Conservation (phyloP, 2,797 vertebrate genomes). For the Rhinichthys osculus region DNA sequence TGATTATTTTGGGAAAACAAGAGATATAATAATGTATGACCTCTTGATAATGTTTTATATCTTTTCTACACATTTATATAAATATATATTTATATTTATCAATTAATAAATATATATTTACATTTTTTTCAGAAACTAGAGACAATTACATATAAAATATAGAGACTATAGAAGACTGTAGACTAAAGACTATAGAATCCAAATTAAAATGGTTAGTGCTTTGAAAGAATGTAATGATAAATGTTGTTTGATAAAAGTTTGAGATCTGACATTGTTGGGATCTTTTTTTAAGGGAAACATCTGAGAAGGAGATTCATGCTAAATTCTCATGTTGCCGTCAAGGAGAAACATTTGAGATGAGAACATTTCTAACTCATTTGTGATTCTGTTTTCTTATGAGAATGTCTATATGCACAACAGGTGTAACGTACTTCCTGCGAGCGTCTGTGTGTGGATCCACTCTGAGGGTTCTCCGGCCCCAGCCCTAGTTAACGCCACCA, state of each 20-base stretch:
- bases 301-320: background rate
- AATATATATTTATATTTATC: too few relatives aligned
- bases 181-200: too few relatives aligned
- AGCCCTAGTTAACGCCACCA: slow-evolving; percentile 89
- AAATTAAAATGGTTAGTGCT: background rate
- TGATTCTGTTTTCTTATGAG: background rate
- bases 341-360: background rate
- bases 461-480: slow-evolving; percentile 86
- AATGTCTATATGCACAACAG: background rate
- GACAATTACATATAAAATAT: too few relatives aligned
- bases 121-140: background rate
- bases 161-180: too few relatives aligned
- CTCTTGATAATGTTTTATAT: background rate
- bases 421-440: slow-evolving; percentile 85
- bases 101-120: background rate
- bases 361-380: background rate
- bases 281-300: background rate
- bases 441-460: slow-evolving; percentile 86
- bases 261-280: background rate
- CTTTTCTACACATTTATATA: too few relatives aligned
- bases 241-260: too few relatives aligned
- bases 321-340: background rate
- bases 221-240: background rate
- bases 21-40: background rate
- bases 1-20: background rate